A percentile compares a stretch with the other conserved stretches of the same genome.
Evolutionary conservation across 2,113 vertebrate genomes (phyloP).

Genomic region (Labeo catla): DNA sequence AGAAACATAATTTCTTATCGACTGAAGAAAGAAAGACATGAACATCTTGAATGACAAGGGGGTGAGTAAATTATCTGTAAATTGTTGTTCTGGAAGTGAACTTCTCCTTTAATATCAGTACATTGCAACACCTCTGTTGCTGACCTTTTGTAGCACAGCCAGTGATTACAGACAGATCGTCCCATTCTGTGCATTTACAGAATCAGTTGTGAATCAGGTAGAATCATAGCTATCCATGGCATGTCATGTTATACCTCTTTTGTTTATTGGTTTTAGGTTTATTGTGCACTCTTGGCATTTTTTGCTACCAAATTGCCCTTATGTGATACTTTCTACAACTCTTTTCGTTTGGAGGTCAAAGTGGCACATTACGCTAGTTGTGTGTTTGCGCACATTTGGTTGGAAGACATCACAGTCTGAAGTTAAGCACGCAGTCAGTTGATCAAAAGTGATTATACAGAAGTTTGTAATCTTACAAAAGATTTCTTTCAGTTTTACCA

Average conservation of each 20-base stretch:
- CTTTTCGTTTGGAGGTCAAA: neutral
- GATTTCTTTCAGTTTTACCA: neutral
- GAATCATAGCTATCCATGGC: neutral
- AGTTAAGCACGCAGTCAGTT: neutral
- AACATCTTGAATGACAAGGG: too few relatives aligned
- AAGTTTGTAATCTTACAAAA: neutral
- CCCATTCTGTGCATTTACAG: too few relatives aligned
- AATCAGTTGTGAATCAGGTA: too few relatives aligned
- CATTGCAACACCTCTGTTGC: too few relatives aligned
- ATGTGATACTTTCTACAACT: neutral
- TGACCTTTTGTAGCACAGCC: too few relatives aligned
- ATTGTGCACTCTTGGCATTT: neutral
- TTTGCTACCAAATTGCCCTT: neutral
- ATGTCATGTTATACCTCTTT: neutral
- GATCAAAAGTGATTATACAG: neutral
- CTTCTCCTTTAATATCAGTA: too few relatives aligned
- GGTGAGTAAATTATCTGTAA: too few relatives aligned
- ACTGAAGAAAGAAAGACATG: too few relatives aligned
- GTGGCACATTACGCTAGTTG: neutral
- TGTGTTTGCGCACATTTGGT: neutral
- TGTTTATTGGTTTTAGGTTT: neutral
- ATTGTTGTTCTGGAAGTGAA: too few relatives aligned
- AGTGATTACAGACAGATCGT: too few relatives aligned
- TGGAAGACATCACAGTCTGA: neutral
- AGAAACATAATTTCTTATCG: too few relatives aligned